Evolutionary conservation across 2,113 vertebrate species (phyloP).

Genomic region (Hippocampus zosterae): DNA sequence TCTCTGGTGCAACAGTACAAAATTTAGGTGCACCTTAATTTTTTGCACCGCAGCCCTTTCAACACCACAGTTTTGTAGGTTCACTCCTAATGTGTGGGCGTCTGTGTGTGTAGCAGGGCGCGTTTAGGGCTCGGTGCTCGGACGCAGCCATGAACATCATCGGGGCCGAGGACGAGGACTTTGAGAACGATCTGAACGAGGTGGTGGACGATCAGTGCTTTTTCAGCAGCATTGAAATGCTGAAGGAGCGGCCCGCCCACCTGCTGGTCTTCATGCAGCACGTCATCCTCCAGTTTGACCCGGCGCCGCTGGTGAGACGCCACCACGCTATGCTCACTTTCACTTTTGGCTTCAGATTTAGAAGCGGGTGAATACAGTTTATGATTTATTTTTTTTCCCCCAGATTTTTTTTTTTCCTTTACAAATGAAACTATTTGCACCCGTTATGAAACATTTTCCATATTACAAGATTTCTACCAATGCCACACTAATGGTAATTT

Average conservation of each 20-base stretch:
- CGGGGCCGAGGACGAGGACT: constrained; percentile 88
- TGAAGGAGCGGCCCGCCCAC: constrained; percentile 78
- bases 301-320: constrained; percentile 78
- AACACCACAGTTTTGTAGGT: too few relatives aligned
- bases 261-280: constrained; percentile 85
- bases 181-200: constrained; percentile 83
- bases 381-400: too few relatives aligned
- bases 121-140: constrained; percentile 57
- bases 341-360: background rate
- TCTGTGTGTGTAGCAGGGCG: constrained; percentile 35
- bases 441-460: too few relatives aligned
- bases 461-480: too few relatives aligned
- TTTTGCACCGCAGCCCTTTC: too few relatives aligned
- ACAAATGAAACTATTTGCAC: too few relatives aligned
- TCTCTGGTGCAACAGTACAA: too few relatives aligned
- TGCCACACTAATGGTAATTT: too few relatives aligned
- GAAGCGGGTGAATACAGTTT: too few relatives aligned
- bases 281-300: constrained; percentile 86
- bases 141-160: constrained; percentile 79
- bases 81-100: background rate
- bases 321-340: background rate
- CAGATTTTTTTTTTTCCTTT: too few relatives aligned
- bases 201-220: constrained; percentile 71
- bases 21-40: too few relatives aligned
- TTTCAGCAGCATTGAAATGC: constrained; percentile 76